phyloP scores from a whole-genome alignment of 2,888 invertebrate species.

The Trissonchulus latispiculum region DNA sequence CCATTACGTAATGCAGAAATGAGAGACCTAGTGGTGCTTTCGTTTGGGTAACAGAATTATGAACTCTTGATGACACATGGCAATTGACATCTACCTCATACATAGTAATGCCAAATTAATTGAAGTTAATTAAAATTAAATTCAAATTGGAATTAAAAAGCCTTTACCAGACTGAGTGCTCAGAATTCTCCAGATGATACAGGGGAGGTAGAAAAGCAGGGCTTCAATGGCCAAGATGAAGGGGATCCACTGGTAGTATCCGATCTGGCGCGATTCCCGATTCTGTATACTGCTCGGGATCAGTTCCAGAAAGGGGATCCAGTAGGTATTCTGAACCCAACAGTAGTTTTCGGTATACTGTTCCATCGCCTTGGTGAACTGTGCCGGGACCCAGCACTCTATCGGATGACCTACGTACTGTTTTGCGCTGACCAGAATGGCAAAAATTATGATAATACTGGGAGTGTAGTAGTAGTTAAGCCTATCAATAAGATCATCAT shows the following conservation, averaged over 20 bases:
- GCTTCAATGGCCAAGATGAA: constrained; percentile 35
- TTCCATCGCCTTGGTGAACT: constrained; percentile 50
- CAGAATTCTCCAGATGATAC: constrained; percentile 41
- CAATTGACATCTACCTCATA: too few relatives aligned
- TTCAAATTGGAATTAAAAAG: too few relatives aligned
- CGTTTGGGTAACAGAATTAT: too few relatives aligned
- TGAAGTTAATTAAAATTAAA: too few relatives aligned
- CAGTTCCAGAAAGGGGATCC: constrained; percentile 45
- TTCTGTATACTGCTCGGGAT: constrained; percentile 44
- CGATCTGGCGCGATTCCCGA: constrained; percentile 40
- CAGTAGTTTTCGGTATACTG: constrained; percentile 51
- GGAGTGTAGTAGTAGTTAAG: constrained; percentile 46
- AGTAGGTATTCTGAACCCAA: constrained; percentile 48
- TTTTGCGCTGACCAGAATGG: constrained; percentile 48
- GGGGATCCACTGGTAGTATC: constrained; percentile 30
- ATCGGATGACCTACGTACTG: constrained; percentile 52
- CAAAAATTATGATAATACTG: constrained; percentile 40
- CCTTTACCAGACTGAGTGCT: constrained; percentile 38
- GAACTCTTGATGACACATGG: too few relatives aligned
- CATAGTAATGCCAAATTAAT: too few relatives aligned
- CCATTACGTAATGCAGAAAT: too few relatives aligned
- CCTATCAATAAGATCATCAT: constrained; percentile 46
- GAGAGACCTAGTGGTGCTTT: too few relatives aligned
- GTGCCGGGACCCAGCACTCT: constrained; percentile 51
- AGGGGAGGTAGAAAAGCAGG: constrained; percentile 41